Conservation (phyloP, 2,888 invertebrate genomes). For the Hetaerina titia region DNA sequence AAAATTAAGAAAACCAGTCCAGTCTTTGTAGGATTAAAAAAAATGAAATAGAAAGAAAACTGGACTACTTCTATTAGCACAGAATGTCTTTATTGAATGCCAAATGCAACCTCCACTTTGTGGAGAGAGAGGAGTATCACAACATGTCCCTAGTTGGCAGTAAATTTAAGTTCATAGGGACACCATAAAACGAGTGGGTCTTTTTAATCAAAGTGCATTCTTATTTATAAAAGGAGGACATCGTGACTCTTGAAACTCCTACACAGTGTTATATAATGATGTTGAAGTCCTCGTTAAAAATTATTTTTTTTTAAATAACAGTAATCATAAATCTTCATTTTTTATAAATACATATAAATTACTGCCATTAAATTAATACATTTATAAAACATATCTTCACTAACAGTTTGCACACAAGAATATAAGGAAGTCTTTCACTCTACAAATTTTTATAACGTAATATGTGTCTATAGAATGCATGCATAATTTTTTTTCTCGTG, state of each 20-base stretch:
- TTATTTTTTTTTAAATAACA: not conserved
- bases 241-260: not conserved
- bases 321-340: not conserved
- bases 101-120: constrained; percentile 29
- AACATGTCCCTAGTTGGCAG: constrained; percentile 46
- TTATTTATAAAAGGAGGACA: not conserved
- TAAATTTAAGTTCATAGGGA: constrained; percentile 30
- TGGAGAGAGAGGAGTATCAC: constrained; percentile 45
- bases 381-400: not conserved
- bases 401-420: not conserved
- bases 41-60: too few relatives aligned
- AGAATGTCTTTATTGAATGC: constrained; percentile 1
- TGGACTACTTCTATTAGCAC: not conserved
- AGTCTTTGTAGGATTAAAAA: too few relatives aligned
- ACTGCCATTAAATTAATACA: constrained; percentile 4
- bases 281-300: not conserved
- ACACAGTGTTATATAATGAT: not conserved
- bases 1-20: too few relatives aligned
- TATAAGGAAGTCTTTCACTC: not conserved
- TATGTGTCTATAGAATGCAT: not conserved
- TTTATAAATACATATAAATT: constrained; percentile 25
- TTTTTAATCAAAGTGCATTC: not conserved
- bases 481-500: not conserved
- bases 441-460: not conserved
- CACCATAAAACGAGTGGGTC: not conserved